A percentile compares a stretch with the other conserved stretches of the same genome.
Conservation (phyloP, 2,797 vertebrate species). For the Myoxocephalus aenaeus region DNA sequence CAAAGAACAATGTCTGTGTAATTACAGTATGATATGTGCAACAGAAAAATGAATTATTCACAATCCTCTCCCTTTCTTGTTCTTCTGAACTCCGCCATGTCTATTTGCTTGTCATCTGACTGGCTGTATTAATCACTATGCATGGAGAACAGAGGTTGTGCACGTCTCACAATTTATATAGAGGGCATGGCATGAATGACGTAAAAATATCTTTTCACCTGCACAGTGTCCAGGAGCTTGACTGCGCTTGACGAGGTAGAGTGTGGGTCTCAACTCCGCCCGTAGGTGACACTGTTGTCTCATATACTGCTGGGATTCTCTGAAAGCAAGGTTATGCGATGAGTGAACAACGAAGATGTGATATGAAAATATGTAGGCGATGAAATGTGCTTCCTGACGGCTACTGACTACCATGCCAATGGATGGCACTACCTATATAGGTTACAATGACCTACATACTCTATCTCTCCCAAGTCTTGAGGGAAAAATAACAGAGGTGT, state of each 20-base stretch:
- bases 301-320: constrained; percentile 33
- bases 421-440: constrained; percentile 49
- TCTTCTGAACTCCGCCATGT: constrained; percentile 47
- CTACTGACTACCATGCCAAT: constrained; percentile 48
- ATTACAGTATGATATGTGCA: constrained; percentile 79
- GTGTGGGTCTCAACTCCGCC: constrained; percentile 44
- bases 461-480: constrained; percentile 23
- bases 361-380: constrained; percentile 57
- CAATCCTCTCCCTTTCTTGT: constrained; percentile 53
- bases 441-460: constrained; percentile 65
- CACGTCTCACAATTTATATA: constrained; percentile 10
- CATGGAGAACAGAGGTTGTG: constrained; percentile 23
- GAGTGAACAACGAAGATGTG: constrained; percentile 51
- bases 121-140: constrained; percentile 21
- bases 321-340: constrained; percentile 26
- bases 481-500: constrained; percentile 27
- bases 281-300: constrained; percentile 83
- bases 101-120: constrained; percentile 41
- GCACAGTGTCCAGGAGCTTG: not conserved
- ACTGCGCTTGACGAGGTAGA: not conserved
- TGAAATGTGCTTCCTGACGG: constrained; percentile 58
- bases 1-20: constrained; percentile 79
- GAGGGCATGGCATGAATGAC: constrained; percentile 4
- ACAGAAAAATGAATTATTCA: constrained; percentile 77
- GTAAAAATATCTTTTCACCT: constrained; percentile 39